phyloP scores from a whole-genome alignment of 2,113 vertebrate genomes.

The Setophaga kirtlandii region DNA sequence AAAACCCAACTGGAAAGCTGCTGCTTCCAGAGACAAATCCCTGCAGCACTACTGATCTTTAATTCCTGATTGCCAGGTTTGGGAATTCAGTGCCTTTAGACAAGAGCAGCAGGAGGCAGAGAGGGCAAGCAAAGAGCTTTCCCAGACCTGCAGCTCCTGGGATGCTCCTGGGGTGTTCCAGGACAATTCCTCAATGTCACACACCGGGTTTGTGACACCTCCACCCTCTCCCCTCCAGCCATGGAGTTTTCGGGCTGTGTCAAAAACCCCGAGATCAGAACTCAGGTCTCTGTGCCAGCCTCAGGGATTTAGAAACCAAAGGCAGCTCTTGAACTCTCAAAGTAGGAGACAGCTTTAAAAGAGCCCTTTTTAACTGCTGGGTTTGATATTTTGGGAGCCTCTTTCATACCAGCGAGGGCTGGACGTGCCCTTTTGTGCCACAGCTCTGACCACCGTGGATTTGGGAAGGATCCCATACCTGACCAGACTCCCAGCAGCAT shows the following conservation, averaged over 20 bases:
- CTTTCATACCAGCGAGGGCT: accelerated
- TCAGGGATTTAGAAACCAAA: not conserved
- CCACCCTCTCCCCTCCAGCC: not conserved
- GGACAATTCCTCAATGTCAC: not conserved
- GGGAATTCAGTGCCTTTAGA: not conserved
- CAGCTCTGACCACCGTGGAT: not conserved
- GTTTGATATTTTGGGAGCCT: not conserved
- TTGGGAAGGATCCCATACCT: not conserved
- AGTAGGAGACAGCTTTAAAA: not conserved
- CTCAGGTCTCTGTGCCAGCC: not conserved
- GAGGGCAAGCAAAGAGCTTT: not conserved
- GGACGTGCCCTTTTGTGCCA: not conserved
- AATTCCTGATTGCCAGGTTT: not conserved
- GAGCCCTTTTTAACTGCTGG: not conserved
- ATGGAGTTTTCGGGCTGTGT: not conserved
- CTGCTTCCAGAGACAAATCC: not conserved
- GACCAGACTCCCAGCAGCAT: not conserved
- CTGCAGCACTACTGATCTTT: not conserved
- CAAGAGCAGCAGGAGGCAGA: not conserved
- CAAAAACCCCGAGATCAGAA: not conserved
- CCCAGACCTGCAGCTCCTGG: not conserved
- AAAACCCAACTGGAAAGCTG: not conserved
- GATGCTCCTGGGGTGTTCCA: not conserved
- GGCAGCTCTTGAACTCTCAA: not conserved
- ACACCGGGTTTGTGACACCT: not conserved